Base-by-base conservation (phyloP, 1,140 invertebrate species). In the Aphaenogaster floridana region DNA sequence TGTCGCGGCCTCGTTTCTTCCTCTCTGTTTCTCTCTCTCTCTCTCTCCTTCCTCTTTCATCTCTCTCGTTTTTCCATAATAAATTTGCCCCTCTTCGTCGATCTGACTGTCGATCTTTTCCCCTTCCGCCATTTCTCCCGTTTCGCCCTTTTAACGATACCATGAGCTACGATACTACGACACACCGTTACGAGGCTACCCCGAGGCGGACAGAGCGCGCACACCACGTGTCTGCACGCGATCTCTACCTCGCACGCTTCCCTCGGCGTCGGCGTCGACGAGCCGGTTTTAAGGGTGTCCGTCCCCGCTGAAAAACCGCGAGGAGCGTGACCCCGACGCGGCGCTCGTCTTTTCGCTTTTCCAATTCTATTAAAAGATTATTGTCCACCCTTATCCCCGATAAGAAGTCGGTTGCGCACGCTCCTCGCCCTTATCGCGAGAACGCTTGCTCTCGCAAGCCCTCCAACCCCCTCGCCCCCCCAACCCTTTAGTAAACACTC, bases 161-260 rank as follows among this genome's bases (percentile, higher is more conserved):
- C 68, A 21, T 42, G 36, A 54, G 39, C 36, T 83, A 59, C 28
- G 28, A 28, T 28, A 28, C 79, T 71, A 57, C 76, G 74, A 59
- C 54, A 83, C 74, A 59, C 13, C 63, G 76, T 79, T 42, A 76
- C 71, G 36, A 36, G 34, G 36, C 66, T 39, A 89, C 68, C 61
- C 54, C 81, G 50, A 91, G 48, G 77, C 57, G 50, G 15, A 86
- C 72, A 54, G 59, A 77, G 61, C 34, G 63, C 66, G 86, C 64
- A 87, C 84, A 87, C 86, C 89, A 87, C 88, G 81, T 81, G 89
- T 91, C 86, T 78, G 89, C 90, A 91, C 86, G 89, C 90, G 77
- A 91, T 68, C 81, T 1, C 66, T 77, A 61, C 78, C 79, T 34
- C 78, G 72, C 76, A 87, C 87, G 57, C 74, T 87, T 66, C 59